Percentiles rank a stretch among this genome's conserved stretches.
phyloP scores from a whole-genome alignment of 2,113 vertebrate species.

The Heterotilapia buettikoferi region DNA sequence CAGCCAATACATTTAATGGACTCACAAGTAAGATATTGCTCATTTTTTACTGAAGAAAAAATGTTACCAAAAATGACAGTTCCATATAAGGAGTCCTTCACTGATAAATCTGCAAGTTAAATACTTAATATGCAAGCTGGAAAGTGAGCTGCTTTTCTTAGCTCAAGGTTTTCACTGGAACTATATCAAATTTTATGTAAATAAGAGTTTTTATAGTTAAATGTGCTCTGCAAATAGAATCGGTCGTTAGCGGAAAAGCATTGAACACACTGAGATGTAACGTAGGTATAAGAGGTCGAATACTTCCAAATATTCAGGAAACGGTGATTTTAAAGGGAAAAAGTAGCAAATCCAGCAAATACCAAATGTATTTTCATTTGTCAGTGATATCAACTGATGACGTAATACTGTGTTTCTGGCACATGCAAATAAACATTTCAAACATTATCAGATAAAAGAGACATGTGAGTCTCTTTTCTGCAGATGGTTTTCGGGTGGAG shows the following conservation, averaged over 20 bases:
- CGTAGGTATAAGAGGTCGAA: background rate
- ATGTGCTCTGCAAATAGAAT: background rate
- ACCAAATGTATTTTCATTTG: background rate
- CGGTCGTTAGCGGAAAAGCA: background rate
- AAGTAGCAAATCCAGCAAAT: background rate
- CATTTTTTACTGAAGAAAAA: background rate
- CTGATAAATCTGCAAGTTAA: too few relatives aligned
- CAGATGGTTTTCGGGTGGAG: background rate
- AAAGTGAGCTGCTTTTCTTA: background rate
- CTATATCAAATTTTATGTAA: background rate
- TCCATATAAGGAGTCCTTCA: background rate
- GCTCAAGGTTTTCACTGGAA: background rate
- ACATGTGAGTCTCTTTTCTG: background rate
- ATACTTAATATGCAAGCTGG: background rate
- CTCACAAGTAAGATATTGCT: background rate
- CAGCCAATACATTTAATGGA: background rate
- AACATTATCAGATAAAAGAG: background rate
- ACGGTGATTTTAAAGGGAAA: background rate
- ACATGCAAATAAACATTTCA: background rate
- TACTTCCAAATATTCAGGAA: background rate
- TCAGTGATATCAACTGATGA: background rate
- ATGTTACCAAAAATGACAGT: background rate
- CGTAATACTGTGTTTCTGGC: rapidly evolving
- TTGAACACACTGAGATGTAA: background rate
- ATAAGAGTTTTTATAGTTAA: background rate